Evolutionary conservation across 1,140 invertebrate genomes (phyloP), one percentile per base, ranked within the genome.

Genomic region (Drosophila busckii): DNA sequence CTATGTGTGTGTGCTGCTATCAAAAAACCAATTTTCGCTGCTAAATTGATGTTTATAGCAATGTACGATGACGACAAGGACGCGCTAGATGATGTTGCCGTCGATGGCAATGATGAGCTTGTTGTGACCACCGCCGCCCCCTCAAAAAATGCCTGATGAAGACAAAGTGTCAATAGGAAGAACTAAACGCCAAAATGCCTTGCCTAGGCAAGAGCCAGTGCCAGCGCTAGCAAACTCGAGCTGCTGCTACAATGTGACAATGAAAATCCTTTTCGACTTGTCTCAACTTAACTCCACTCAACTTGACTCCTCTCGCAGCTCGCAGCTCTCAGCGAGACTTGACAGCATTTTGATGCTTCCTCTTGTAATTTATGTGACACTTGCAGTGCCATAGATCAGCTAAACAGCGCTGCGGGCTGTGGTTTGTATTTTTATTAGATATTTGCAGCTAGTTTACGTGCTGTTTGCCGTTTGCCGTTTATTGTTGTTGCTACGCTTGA

Each of bases 11-110:
- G 56, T 54, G 37, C 25, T 60, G 68, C 73, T 82, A 80, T 80
- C 73, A 82, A 78, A 80, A 80, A 80, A 80, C 73, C 75, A 80
- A 80, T 80, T 80, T 80, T 80, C 75, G 73, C 58, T 69, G 64
- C 75, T 80, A 80, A 80, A 80, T 80, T 80, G 73, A 80, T 80
- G 73, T 80, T 80, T 80, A 80, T 80, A 80, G 73, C 73, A 69
- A 80, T 82, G 75, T 64, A 65, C 49, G 50, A 71, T 68, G 73
- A 78, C 70, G 73, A 68, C 62, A 44, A 67, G 40, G 35, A 66
- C 50, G 50, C 55, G 52, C 49, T 26, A 28, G 40, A 28, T 26
- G 42, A 59, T 42, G 62, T 26, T 44, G 65, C 45, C 38, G 70
- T 59, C 44, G 65, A 61, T 70, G 73, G 48, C 68, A 58, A 78